Evolutionary conservation across 2,113 vertebrate species (phyloP).

Genomic region (Lates calcarifer): DNA sequence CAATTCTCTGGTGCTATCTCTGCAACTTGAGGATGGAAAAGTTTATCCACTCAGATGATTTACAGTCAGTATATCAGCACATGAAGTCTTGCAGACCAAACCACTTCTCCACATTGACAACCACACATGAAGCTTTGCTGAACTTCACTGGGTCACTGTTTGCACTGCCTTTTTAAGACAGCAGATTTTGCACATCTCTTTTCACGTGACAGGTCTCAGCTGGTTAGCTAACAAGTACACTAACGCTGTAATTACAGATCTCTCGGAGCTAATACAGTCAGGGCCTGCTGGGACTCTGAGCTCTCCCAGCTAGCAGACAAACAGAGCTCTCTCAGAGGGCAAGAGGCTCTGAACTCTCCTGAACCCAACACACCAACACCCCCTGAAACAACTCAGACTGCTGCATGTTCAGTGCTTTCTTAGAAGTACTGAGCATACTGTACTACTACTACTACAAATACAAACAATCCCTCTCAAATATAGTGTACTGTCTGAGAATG

Average conservation of each 20-base stretch:
- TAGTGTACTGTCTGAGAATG: no score
- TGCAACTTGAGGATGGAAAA: neutral
- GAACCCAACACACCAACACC: neutral
- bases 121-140: neutral
- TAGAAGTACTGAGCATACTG: neutral
- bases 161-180: neutral
- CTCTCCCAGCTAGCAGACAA: constrained; percentile 21
- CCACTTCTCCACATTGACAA: accelerated
- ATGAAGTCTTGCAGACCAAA: neutral
- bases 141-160: neutral
- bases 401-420: neutral
- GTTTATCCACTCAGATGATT: neutral
- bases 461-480: no score
- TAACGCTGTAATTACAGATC: constrained; percentile 25
- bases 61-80: neutral
- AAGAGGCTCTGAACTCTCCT: neutral
- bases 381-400: neutral
- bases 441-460: neutral
- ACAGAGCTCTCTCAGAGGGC: constrained; percentile 35
- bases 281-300: constrained; percentile 20
- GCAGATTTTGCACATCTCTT: neutral
- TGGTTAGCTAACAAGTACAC: constrained; percentile 22
- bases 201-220: constrained; percentile 7
- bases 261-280: neutral
- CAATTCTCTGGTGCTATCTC: neutral